These are phyloP conservation scores for Aleiodes sp. DNA, from an alignment of 1,140 invertebrate genomes.

Conservation along the genomic window DNA sequence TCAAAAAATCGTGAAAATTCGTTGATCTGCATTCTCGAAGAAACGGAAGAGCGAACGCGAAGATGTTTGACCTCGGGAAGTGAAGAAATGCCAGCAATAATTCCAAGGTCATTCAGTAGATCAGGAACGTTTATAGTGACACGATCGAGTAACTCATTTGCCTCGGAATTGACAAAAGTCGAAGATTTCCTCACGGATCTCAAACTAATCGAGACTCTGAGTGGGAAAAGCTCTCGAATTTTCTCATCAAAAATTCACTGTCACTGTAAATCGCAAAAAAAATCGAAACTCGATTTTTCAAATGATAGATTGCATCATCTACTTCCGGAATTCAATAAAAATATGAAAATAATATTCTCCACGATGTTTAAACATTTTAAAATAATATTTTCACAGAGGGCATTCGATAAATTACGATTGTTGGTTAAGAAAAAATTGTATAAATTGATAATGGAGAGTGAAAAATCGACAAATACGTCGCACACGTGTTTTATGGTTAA, in stretches of 20 bases:
- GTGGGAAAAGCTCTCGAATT: no score
- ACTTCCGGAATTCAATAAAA: background rate
- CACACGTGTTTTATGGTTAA: background rate
- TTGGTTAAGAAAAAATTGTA: conserved; percentile 3
- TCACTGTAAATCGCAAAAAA: background rate
- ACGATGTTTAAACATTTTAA: background rate
- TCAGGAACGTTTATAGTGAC: background rate
- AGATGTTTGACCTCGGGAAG: background rate
- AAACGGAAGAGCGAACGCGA: background rate
- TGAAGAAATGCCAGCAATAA: no score
- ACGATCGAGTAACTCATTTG: background rate
- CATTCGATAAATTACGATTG: background rate
- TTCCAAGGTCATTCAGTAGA: background rate
- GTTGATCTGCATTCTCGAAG: background rate
- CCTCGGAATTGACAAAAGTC: background rate
- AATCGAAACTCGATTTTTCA: background rate
- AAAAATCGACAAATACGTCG: conserved; percentile 17
- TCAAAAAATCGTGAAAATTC: background rate
- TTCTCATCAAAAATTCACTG: background rate
- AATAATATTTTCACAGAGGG: background rate
- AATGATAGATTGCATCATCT: background rate
- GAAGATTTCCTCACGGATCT: background rate
- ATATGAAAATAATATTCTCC: background rate
- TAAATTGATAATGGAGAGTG: conserved; percentile 7
- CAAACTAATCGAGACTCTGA: background rate